phyloP scores from a whole-genome alignment of 2,888 invertebrate species.

The Pseudococcus viburni region DNA sequence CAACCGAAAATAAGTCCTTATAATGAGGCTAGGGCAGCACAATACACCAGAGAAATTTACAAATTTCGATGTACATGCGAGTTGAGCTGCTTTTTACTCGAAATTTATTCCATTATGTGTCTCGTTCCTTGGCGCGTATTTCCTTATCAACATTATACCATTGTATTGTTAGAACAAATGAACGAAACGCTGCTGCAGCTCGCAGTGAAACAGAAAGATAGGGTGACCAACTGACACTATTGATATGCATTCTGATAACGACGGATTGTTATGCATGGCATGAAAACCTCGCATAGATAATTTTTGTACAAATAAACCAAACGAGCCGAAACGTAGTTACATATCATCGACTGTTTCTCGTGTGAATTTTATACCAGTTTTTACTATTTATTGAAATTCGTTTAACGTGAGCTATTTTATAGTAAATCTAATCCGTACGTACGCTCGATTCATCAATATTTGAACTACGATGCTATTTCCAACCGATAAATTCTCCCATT shows the following conservation, averaged over 20 bases:
- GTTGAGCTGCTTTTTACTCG: background rate
- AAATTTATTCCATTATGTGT: conserved; percentile 14
- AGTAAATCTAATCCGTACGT: background rate
- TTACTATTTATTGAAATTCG: background rate
- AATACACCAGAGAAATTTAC: background rate
- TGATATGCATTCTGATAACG: background rate
- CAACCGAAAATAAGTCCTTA: background rate
- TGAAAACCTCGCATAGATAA: conserved; percentile 6
- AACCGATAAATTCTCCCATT: background rate
- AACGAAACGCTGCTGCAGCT: background rate
- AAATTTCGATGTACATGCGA: background rate
- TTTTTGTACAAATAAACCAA: background rate
- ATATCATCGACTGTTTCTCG: background rate
- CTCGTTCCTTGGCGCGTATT: background rate
- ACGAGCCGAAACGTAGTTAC: conserved; percentile 5
- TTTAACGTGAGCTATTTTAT: background rate
- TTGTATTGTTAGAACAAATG: background rate
- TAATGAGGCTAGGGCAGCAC: background rate
- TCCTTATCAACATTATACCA: background rate
- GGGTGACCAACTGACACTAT: background rate
- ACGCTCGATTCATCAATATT: background rate
- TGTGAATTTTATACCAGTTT: background rate
- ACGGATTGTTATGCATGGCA: background rate
- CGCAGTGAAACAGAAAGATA: background rate
- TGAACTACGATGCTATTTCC: background rate